Conservation (phyloP, 2,888 invertebrate species). For the Poecilus cupreus region DNA sequence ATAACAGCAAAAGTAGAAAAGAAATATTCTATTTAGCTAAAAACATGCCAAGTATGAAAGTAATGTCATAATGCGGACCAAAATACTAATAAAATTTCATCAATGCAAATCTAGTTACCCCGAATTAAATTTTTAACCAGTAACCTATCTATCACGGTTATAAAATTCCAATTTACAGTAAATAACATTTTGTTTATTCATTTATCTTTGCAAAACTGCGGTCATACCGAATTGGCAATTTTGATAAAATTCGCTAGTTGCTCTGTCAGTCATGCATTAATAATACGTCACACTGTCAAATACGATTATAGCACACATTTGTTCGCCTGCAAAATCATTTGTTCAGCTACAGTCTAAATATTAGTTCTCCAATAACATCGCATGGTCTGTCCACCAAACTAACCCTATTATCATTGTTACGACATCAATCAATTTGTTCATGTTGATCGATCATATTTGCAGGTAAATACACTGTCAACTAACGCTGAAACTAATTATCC, state of each 20-base stretch:
- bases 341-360: background rate
- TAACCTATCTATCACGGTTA: background rate
- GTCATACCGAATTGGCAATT: background rate
- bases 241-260: background rate
- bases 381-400: background rate
- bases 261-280: background rate
- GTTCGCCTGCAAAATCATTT: constrained; percentile 7
- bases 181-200: background rate
- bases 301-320: background rate
- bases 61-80: background rate
- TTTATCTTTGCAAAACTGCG: constrained; percentile 2
- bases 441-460: background rate
- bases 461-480: background rate
- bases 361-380: background rate
- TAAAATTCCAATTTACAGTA: background rate
- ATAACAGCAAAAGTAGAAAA: constrained; percentile 8
- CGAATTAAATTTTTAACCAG: too few species aligned
- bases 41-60: too few species aligned
- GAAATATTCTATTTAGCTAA: too few species aligned
- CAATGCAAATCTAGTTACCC: background rate
- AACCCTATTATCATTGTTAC: too few species aligned
- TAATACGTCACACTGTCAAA: background rate
- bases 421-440: constrained; percentile 8
- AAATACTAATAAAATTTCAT: constrained; percentile 2
- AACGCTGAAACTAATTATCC: background rate